Evolutionary conservation across 1,140 invertebrate species (phyloP), one percentile per base, ranked within the genome.

Genomic region (Muscidifurax raptorellus): DNA sequence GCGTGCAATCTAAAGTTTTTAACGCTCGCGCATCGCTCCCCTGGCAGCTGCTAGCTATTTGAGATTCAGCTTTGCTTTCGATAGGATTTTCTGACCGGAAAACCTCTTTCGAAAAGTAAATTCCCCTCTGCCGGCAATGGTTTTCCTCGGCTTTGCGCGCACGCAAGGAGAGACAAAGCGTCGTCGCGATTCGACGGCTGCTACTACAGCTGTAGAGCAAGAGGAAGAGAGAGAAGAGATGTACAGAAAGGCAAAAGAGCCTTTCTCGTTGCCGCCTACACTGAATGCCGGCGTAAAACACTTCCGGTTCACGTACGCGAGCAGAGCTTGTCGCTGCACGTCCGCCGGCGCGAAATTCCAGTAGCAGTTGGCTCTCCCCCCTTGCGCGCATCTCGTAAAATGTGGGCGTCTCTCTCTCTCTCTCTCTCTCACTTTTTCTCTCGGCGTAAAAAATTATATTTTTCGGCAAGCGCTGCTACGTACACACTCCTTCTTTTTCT

Each of bases 221-320:
- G n/a, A 44, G 64, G 27, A 0, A 78, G 32, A 64, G 82, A 66
- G 25, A 77, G 47, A 77, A 18, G 69, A 25, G 47, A 10, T 52
- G 36, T 74, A 36, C 13, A 64, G 27, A 28, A 32, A 80, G 79
- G 13, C n/a, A 30, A 78, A 78, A 59, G 52, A 59, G 52, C 6
- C 18, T 7, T n/a, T 59, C 22, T 59, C 52, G 6, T 22, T 1
- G 3, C 12, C 18, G 2, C 71, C 40, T 66, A 13, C 27, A 13
- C 27, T 71, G 79, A 81, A 85, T 82, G 28, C 71, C 69, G 18
- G 78, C 36, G 72, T 80, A 76, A 85, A 85, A 85, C 64, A 81
- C 79, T 85, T 85, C 79, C 79, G 64, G 47, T 85, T 85, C 79
- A 85, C 79, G 84, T 85, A 59, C 18, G 30, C 74, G 67, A 75